Evolutionary conservation across 2,888 invertebrate genomes (phyloP).

Genomic region (Saturnia pavonia): DNA sequence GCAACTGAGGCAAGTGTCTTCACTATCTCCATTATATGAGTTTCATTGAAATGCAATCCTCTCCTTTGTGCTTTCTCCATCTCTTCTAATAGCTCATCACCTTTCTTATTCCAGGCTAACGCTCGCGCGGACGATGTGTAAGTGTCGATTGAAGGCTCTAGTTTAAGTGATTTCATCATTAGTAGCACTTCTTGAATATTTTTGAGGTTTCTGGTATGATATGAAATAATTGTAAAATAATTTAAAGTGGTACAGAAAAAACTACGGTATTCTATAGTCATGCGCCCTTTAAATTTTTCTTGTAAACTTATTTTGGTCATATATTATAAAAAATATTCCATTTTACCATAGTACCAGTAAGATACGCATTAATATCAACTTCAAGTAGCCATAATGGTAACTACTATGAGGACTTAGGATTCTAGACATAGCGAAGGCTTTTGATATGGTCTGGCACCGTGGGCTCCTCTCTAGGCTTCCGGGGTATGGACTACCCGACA

Average conservation of each 20-base stretch:
- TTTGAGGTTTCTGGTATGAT: slow-evolving; percentile 48
- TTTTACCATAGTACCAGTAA: not conserved
- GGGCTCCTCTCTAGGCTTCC: too few relatives aligned
- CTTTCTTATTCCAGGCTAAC: slow-evolving; percentile 71
- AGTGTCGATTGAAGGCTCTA: slow-evolving; percentile 72
- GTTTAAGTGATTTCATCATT: slow-evolving; percentile 81
- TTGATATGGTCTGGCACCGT: too few relatives aligned
- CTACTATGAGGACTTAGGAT: too few relatives aligned
- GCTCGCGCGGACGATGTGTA: slow-evolving; percentile 75
- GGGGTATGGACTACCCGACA: too few relatives aligned
- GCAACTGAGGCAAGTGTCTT: slow-evolving; percentile 58
- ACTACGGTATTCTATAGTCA: not conserved
- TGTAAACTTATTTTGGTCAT: not conserved
- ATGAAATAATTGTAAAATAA: not conserved
- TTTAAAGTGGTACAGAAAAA: not conserved
- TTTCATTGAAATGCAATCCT: slow-evolving; percentile 59
- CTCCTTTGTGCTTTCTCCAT: slow-evolving; percentile 51
- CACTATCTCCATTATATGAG: slow-evolving; percentile 75
- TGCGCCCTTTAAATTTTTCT: not conserved
- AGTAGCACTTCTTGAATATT: slow-evolving; percentile 75
- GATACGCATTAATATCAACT: not conserved
- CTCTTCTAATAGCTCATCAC: slow-evolving; percentile 53
- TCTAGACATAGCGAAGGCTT: too few relatives aligned
- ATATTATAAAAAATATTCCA: not conserved
- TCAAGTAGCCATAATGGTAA: too few relatives aligned